Conservation (phyloP, 2,113 vertebrate genomes). For the Ctenomys sociabilis region DNA sequence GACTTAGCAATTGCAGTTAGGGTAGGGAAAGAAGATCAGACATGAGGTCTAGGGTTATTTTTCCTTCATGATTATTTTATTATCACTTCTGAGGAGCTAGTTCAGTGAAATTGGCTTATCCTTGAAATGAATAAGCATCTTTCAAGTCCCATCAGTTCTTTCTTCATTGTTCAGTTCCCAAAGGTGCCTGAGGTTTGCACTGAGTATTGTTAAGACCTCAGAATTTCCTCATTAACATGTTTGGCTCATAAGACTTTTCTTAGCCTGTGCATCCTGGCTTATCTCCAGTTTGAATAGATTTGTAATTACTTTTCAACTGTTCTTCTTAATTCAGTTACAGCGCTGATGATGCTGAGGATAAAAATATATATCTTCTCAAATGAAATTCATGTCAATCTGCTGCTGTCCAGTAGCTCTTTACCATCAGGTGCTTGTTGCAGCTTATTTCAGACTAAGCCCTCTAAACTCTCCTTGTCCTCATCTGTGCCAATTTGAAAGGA, state of each 20-base stretch:
- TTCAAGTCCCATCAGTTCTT: constrained; percentile 10
- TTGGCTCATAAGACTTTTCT: constrained; percentile 19
- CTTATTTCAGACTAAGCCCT: constrained; percentile 14
- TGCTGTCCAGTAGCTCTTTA: constrained; percentile 19
- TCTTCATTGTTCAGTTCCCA: constrained; percentile 19
- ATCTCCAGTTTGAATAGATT: constrained; percentile 56
- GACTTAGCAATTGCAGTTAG: neutral
- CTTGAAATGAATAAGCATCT: constrained; percentile 40
- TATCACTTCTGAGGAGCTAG: constrained; percentile 26
- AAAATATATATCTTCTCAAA: constrained; percentile 68
- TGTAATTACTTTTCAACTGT: constrained; percentile 71
- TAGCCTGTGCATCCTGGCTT: constrained; percentile 53
- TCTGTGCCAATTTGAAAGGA: constrained; percentile 33
- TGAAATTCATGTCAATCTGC: constrained; percentile 50
- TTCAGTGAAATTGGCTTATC: constrained; percentile 24
- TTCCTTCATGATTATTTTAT: constrained; percentile 47
- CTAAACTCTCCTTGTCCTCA: constrained; percentile 22
- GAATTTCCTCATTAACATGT: constrained; percentile 16
- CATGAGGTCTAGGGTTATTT: neutral
- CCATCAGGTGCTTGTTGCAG: neutral
- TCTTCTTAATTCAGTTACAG: constrained; percentile 49
- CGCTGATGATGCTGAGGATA: constrained; percentile 68
- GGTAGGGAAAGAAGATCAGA: neutral
- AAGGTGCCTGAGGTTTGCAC: constrained; percentile 5
- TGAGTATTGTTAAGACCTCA: constrained; percentile 5